phyloP scores from a whole-genome alignment of 1,140 invertebrate genomes.

The Amyelois transitella region DNA sequence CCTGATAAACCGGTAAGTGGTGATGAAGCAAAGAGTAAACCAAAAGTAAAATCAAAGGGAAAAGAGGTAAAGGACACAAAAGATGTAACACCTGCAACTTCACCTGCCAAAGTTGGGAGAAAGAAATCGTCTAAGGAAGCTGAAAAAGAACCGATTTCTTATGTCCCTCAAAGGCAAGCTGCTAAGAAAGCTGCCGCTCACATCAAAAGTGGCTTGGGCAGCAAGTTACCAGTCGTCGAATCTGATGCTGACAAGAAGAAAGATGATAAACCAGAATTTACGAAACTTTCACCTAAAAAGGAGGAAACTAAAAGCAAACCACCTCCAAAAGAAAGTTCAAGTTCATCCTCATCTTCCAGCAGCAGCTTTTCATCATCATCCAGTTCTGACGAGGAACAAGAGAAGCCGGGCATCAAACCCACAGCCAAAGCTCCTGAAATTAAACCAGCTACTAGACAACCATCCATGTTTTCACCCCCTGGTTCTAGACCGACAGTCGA shows the following conservation, averaged over 20 bases:
- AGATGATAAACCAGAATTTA: conserved; percentile 47
- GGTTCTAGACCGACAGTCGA: conserved; percentile 69
- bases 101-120: conserved; percentile 68
- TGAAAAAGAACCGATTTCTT: conserved; percentile 83
- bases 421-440: conserved; percentile 60
- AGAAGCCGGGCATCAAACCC: conserved; percentile 55
- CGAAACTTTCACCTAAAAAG: conserved; percentile 58
- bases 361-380: conserved; percentile 71
- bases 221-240: conserved; percentile 75
- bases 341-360: conserved; percentile 66
- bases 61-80: conserved; percentile 51
- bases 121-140: conserved; percentile 71
- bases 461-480: conserved; percentile 65
- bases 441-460: conserved; percentile 47
- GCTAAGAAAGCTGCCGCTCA: conserved; percentile 93
- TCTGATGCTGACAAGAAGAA: conserved; percentile 69
- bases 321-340: conserved; percentile 23
- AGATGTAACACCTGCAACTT: neutral
- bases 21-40: conserved; percentile 61
- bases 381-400: conserved; percentile 71
- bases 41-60: conserved; percentile 56
- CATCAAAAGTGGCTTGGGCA: conserved; percentile 85
- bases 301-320: conserved; percentile 48
- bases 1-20: conserved; percentile 49
- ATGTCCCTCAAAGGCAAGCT: conserved; percentile 91